phyloP scores from a whole-genome alignment of 2,888 invertebrate genomes.

The Thera obeliscata region DNA sequence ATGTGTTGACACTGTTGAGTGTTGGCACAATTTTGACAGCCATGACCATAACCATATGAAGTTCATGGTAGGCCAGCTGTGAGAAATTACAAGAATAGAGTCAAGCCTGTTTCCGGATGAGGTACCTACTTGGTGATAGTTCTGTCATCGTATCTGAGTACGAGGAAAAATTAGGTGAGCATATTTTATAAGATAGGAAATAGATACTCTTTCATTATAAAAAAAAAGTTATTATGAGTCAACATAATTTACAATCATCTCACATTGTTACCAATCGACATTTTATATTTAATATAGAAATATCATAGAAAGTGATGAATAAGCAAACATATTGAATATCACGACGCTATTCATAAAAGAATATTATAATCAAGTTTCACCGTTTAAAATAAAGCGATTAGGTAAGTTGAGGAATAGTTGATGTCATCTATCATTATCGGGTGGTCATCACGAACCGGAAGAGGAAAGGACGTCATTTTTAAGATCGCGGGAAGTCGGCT shows the following conservation, averaged over 20 bases:
- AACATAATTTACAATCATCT: background rate
- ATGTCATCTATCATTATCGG: background rate
- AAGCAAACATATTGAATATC: constrained; percentile 27
- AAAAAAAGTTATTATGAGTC: constrained; percentile 8
- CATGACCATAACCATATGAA: too few species aligned
- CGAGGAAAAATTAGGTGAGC: too few species aligned
- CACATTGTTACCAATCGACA: constrained; percentile 11
- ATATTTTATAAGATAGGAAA: background rate
- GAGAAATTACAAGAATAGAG: too few species aligned
- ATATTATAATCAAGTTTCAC: constrained; percentile 33
- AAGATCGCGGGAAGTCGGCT: too few species aligned
- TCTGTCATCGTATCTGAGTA: too few species aligned
- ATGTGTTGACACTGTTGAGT: too few species aligned
- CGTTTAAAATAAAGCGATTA: constrained; percentile 27
- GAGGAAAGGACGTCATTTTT: too few species aligned
- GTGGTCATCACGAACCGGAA: too few species aligned
- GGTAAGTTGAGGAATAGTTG: constrained; percentile 11
- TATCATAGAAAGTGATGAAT: constrained; percentile 29
- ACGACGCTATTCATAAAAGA: constrained; percentile 22
- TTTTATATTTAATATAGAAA: background rate
- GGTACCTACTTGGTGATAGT: too few species aligned
- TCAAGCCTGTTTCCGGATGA: too few species aligned
- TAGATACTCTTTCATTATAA: background rate
- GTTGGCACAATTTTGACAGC: too few species aligned
- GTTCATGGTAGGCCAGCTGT: too few species aligned